Evolutionary conservation across 2,113 vertebrate genomes (phyloP).

Genomic region (Thalassarche chlororhynchos): DNA sequence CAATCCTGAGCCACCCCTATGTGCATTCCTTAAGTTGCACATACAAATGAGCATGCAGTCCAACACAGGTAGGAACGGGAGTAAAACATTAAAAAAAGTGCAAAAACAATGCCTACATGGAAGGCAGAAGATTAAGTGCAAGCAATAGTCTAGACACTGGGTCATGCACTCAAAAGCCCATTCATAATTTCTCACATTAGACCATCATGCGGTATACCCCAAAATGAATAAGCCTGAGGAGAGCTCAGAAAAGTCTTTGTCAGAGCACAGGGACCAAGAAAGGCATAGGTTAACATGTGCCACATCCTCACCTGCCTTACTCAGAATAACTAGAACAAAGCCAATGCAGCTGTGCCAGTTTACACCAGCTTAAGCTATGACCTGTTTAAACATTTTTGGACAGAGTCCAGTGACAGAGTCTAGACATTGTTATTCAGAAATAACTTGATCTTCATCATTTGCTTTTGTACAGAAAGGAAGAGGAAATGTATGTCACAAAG

Average conservation of each 20-base stretch:
- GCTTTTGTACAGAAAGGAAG: slow-evolving; percentile 44
- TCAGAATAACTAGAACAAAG: slow-evolving; percentile 37
- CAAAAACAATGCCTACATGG: background rate
- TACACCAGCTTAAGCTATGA: background rate
- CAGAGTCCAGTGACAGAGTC: background rate
- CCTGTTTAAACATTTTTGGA: slow-evolving; percentile 41
- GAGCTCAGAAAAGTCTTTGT: background rate
- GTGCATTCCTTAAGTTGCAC: background rate
- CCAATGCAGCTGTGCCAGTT: slow-evolving; percentile 11
- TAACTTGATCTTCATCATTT: slow-evolving; percentile 48
- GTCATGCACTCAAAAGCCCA: background rate
- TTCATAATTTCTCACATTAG: slow-evolving; percentile 21
- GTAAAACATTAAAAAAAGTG: background rate
- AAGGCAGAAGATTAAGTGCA: background rate
- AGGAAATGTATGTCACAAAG: slow-evolving; percentile 57
- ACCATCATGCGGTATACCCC: background rate
- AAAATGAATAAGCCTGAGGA: background rate
- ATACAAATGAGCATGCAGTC: background rate
- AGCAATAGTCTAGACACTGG: background rate
- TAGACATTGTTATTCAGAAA: slow-evolving; percentile 56
- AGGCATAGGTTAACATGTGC: background rate
- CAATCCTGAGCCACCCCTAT: background rate
- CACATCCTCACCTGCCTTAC: slow-evolving; percentile 5
- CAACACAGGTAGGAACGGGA: background rate
- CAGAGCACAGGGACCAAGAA: background rate